Conservation (phyloP, 2,888 invertebrate species). For the Xestia sexstrigata region DNA sequence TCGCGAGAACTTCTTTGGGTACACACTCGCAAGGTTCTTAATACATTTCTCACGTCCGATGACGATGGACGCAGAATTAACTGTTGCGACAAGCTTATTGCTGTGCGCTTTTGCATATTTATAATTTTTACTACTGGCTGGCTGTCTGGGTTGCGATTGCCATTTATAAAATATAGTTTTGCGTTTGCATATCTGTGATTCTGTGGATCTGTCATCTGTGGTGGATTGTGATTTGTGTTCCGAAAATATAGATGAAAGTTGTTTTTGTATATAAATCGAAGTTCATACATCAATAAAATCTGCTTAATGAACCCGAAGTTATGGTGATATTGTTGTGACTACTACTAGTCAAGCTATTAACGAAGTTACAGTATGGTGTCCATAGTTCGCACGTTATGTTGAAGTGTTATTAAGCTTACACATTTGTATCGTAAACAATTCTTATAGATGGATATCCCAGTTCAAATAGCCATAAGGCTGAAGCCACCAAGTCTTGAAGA, state of each 20-base stretch:
- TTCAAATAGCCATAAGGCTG: constrained; percentile 93
- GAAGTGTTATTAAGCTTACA: background rate
- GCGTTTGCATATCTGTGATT: background rate
- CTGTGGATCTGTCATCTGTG: too few species aligned
- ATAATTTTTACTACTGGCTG: too few species aligned
- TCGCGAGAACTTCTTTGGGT: too few species aligned
- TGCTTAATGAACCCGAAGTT: background rate
- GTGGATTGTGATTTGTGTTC: background rate
- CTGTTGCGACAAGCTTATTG: too few species aligned
- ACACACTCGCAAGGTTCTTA: too few species aligned
- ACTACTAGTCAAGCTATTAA: background rate
- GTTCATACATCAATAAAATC: constrained; percentile 11
- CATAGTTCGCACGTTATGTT: background rate
- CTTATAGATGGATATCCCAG: constrained; percentile 92
- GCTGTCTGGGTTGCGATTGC: background rate
- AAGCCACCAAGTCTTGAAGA: constrained; percentile 91
- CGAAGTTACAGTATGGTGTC: constrained; percentile 4
- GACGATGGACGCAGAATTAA: too few species aligned
- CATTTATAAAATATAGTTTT: background rate
- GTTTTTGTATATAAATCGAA: background rate
- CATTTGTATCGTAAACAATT: constrained; percentile 12
- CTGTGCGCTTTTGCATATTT: too few species aligned
- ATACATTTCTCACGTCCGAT: too few species aligned
- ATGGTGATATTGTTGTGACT: background rate
- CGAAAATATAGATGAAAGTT: background rate